A percentile compares a stretch with the other conserved stretches of the same genome.
Conservation (phyloP, 2,888 invertebrate species). For the Hybos culiciformis region DNA sequence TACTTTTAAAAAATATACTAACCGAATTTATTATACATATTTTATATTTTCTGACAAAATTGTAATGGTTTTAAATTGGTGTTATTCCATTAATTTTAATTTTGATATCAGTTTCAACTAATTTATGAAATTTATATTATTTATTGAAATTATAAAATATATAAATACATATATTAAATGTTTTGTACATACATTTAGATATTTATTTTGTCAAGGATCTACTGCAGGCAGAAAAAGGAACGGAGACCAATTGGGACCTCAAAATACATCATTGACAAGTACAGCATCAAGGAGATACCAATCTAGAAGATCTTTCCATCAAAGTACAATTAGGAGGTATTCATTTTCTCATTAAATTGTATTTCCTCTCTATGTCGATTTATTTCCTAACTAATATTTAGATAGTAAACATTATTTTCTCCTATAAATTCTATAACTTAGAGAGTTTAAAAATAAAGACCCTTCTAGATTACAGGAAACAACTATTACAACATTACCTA, state of each 20-base stretch:
- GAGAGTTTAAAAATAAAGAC: background rate
- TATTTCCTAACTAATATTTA: too few species aligned
- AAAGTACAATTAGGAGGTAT: slow-evolving; percentile 32
- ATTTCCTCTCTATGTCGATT: too few species aligned
- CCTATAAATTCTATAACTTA: background rate
- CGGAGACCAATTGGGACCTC: slow-evolving; percentile 28
- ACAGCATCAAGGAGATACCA: slow-evolving; percentile 32
- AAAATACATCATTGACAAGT: slow-evolving; percentile 33
- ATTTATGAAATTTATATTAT: background rate
- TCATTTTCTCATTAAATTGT: too few species aligned
- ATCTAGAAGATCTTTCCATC: slow-evolving; percentile 30
- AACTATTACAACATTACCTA: slow-evolving; percentile 25
- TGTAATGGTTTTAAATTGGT: background rate
- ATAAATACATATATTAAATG: background rate
- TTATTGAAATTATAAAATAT: background rate
- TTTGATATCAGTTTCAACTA: too few species aligned
- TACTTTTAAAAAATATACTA: too few species aligned
- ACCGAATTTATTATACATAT: slow-evolving; percentile 11
- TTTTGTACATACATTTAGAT: slow-evolving; percentile 18
- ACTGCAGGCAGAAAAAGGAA: slow-evolving; percentile 25
- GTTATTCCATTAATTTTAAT: too few species aligned
- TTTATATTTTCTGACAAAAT: background rate
- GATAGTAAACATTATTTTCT: background rate
- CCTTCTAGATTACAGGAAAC: slow-evolving; percentile 30
- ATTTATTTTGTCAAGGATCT: slow-evolving; percentile 28